Evolutionary conservation across 2,888 invertebrate species (phyloP).

Genomic region (Cantharis nigra): DNA sequence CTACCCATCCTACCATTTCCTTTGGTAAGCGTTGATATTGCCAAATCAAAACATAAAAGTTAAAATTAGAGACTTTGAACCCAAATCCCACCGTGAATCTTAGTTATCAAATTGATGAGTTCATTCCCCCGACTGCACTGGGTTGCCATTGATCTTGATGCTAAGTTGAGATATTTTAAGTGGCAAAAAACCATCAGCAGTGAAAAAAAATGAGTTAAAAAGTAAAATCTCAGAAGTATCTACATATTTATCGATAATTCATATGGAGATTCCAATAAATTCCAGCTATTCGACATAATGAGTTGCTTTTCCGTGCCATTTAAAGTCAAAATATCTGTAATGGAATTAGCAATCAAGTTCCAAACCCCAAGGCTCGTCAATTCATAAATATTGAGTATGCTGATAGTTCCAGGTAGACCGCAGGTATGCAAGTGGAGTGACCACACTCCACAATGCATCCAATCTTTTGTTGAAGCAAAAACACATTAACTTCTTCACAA

Average conservation of each 20-base stretch:
- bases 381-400: not conserved
- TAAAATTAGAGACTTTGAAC: not conserved
- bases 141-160: not conserved
- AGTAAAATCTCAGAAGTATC: too few relatives aligned
- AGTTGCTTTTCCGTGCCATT: not conserved
- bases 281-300: too few relatives aligned
- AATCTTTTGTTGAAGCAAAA: not conserved
- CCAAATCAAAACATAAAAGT: too few relatives aligned
- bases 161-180: not conserved
- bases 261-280: too few relatives aligned
- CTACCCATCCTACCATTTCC: too few relatives aligned
- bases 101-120: not conserved
- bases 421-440: not conserved
- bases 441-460: not conserved
- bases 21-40: too few relatives aligned
- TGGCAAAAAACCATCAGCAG: not conserved
- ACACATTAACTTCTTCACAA: not conserved
- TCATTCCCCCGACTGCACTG: not conserved
- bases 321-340: not conserved
- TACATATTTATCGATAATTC: too few relatives aligned
- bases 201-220: not conserved
- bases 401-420: not conserved
- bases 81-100: not conserved
- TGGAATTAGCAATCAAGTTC: not conserved
- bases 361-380: not conserved